Evolutionary conservation across 2,797 vertebrate genomes (phyloP).

Genomic region (Pangasius djambal): DNA sequence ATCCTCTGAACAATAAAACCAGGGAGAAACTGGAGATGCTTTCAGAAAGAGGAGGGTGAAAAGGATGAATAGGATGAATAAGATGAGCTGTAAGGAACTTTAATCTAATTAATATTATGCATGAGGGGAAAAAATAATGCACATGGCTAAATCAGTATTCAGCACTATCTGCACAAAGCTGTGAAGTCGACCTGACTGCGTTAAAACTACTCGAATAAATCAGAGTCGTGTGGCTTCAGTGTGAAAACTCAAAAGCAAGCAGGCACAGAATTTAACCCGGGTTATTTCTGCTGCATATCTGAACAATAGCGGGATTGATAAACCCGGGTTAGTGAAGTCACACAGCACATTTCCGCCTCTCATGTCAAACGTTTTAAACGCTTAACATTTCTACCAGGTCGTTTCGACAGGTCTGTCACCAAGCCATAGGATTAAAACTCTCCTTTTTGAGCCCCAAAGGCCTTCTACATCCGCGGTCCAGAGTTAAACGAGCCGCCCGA

Average conservation of each 20-base stretch:
- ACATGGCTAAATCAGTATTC: no score
- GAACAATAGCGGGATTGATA: not conserved
- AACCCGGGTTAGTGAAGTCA: not conserved
- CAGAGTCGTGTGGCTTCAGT: not conserved
- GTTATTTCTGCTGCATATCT: not conserved
- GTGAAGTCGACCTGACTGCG: not conserved
- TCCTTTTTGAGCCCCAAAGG: constrained; percentile 26
- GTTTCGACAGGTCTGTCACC: not conserved
- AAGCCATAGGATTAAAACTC: not conserved
- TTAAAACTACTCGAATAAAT: not conserved
- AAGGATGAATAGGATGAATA: not conserved
- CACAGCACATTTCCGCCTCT: constrained; percentile 10
- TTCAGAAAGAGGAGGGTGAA: not conserved
- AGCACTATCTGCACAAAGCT: not conserved
- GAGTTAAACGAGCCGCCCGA: constrained; percentile 35
- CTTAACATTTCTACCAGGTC: not conserved
- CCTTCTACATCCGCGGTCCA: constrained; percentile 54
- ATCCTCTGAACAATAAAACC: constrained; percentile 56
- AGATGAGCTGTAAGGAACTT: not conserved
- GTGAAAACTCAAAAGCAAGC: not conserved
- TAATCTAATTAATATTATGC: not conserved
- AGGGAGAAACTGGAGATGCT: constrained; percentile 50
- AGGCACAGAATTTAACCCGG: not conserved
- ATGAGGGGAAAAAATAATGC: not conserved
- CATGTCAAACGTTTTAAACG: not conserved